Base-by-base conservation (phyloP, 1,140 invertebrate genomes). In the Pissodes strobi region DNA sequence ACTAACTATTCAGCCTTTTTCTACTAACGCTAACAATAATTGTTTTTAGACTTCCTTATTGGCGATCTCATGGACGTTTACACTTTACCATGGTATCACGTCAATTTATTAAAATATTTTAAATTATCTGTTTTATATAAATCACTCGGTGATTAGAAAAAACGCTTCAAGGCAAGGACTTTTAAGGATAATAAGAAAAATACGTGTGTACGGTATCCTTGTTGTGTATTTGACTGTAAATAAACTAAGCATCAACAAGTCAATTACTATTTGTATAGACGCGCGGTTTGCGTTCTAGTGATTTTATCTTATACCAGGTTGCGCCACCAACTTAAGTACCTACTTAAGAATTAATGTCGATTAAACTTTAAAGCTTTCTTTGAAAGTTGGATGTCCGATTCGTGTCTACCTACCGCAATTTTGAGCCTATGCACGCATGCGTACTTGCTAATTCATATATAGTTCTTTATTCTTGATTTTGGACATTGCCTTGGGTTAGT, bases 31-130 rank as follows among this genome's bases (percentile, higher is more conserved):
- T 19, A 37, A 37, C 56, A 46, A 59, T 59, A 37, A 59, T 59
- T 59, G 56, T 48, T 59, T 41, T 59, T 15, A 25, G 23, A 59
- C 56, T 59, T 59, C 56, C 56, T 46, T 59, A 59, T 59, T 59
- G 56, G 43, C 56, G 56, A 59, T 48, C 41, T 59, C 56, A 48
- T 34, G 56, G 56, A 59, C 56, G 27, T 48, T 59, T 59, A 37
- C 56, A 59, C 27, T 59, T 59, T 48, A 59, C 56, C 25, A 37
- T 37, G 41, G 43, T n/a, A 59, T 46, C 12, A 43, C 53, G 38
- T 56, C 53, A 23, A 56, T 43, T 59, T 59, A 59, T 59, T 59
- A 59, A 59, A 59, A 59, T 59, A 59, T 59, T 59, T 59, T 41
- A 46, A 59, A 59, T 59, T 59, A 59, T 59, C 56, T 22, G 17